Percentiles rank a stretch among this genome's conserved stretches.
Conservation (phyloP, 2,113 vertebrate genomes). For the Sitta europaea region DNA sequence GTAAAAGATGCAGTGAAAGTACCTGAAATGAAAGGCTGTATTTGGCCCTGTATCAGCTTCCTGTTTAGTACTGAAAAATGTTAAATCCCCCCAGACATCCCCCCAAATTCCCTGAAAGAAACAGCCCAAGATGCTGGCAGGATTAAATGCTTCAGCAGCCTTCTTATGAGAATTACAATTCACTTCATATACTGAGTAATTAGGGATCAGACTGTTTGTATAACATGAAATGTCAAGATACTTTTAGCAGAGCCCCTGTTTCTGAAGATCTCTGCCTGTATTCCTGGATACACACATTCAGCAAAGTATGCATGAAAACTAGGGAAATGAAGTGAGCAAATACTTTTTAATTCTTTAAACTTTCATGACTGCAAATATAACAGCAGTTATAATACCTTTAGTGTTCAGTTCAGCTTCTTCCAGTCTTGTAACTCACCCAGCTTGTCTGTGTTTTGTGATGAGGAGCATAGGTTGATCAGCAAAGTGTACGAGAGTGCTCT, state of each 20-base stretch:
- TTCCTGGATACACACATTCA: neutral
- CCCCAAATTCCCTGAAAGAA: neutral
- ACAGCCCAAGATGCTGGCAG: neutral
- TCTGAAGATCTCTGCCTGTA: neutral
- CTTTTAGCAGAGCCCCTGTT: neutral
- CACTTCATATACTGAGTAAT: neutral
- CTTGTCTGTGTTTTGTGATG: neutral
- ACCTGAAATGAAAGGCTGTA: neutral
- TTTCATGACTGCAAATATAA: neutral
- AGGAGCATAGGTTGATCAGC: neutral
- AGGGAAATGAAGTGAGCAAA: neutral
- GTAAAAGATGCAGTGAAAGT: neutral
- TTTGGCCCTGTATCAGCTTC: neutral
- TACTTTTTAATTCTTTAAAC: neutral
- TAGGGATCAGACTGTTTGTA: neutral
- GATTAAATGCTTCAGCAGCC: neutral
- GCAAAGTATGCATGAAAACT: neutral
- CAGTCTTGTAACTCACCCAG: neutral
- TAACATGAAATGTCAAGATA: neutral
- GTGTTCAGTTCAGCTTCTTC: neutral
- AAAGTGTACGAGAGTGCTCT: neutral
- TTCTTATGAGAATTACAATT: neutral
- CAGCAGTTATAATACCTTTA: neutral
- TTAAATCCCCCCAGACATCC: neutral
- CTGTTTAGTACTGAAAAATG: neutral